phyloP scores from a whole-genome alignment of 2,888 invertebrate genomes.

The Acanthococcus lagerstroemiae region DNA sequence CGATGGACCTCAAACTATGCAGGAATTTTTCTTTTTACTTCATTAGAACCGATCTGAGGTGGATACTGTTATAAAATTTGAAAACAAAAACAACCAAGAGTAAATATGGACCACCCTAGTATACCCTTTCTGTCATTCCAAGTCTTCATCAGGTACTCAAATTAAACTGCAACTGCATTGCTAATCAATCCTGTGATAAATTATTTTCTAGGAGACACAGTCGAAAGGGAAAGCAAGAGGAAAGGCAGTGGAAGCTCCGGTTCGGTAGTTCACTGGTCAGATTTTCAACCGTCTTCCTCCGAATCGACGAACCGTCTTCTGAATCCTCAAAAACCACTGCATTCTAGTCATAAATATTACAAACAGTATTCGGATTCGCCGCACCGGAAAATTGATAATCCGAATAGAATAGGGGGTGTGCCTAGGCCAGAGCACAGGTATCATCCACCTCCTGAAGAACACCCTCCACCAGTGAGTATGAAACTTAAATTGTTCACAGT shows the following conservation, averaged over 20 bases:
- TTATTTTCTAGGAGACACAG: conserved; percentile 7
- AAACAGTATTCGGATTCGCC: conserved; percentile 13
- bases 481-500: neutral
- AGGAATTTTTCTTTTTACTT: too few species aligned
- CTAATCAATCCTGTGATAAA: too few species aligned
- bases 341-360: conserved; percentile 26
- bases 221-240: conserved; percentile 18
- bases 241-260: conserved; percentile 21
- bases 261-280: conserved; percentile 29
- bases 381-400: conserved; percentile 8
- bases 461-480: conserved; percentile 37
- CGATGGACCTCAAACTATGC: too few species aligned
- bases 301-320: conserved; percentile 26
- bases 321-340: conserved; percentile 21
- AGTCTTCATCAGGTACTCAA: too few species aligned
- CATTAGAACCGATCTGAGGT: too few species aligned
- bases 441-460: conserved; percentile 38
- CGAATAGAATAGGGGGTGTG: neutral
- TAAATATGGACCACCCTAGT: too few species aligned
- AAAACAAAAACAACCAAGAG: too few species aligned
- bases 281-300: conserved; percentile 30
- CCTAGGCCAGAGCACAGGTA: conserved; percentile 35
- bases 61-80: too few species aligned
- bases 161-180: too few species aligned
- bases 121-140: too few species aligned